phyloP scores from a whole-genome alignment of 2,888 invertebrate genomes.

The Polylopha cassiicola region DNA sequence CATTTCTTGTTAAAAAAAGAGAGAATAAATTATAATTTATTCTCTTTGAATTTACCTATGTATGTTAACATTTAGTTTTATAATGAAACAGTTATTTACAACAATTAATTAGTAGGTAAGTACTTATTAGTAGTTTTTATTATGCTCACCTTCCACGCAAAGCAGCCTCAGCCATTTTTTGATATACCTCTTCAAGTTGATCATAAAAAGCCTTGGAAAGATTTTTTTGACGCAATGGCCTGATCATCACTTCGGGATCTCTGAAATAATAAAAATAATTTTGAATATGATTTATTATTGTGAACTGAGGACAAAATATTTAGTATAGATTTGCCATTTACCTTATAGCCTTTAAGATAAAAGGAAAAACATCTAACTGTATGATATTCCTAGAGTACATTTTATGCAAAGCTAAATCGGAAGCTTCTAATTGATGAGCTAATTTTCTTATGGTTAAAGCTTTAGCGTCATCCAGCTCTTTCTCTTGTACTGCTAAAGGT shows the following conservation, averaged over 20 bases:
- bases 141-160: conserved; percentile 73
- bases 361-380: conserved; percentile 80
- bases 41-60: neutral
- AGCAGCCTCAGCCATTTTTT: conserved; percentile 77
- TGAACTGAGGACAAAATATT: too few relatives aligned
- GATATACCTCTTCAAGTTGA: conserved; percentile 75
- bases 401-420: conserved; percentile 79
- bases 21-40: neutral
- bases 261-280: conserved; percentile 33
- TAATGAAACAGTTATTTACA: too few relatives aligned
- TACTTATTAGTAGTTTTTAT: too few relatives aligned
- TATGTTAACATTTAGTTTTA: too few relatives aligned
- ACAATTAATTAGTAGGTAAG: too few relatives aligned
- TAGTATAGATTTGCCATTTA: conserved; percentile 28
- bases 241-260: conserved; percentile 62
- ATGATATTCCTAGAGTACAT: conserved; percentile 81
- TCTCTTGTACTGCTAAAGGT: conserved; percentile 79
- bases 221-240: conserved; percentile 80
- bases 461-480: conserved; percentile 77
- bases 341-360: conserved; percentile 78
- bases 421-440: conserved; percentile 83
- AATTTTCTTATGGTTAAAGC: conserved; percentile 80
- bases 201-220: conserved; percentile 75
- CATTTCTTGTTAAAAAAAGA: neutral
- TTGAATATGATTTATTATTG: neutral